phyloP scores from a whole-genome alignment of 2,113 vertebrate genomes.

The Amphiprion ocellaris region DNA sequence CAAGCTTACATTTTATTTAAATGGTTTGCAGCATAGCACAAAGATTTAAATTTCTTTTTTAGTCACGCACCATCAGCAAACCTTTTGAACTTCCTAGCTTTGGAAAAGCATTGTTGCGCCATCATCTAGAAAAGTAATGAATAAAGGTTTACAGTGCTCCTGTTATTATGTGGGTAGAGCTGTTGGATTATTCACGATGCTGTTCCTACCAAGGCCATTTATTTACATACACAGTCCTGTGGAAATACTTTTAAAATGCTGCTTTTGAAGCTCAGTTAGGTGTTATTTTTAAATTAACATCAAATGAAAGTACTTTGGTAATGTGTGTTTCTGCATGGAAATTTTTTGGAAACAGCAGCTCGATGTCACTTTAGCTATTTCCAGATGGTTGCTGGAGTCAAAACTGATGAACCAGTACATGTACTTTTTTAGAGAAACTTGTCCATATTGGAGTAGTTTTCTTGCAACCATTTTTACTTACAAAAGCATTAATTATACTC shows the following conservation, averaged over 20 bases:
- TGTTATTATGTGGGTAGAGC: slow-evolving; percentile 7
- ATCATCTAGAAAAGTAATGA: slow-evolving; percentile 17
- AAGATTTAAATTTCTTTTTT: background rate
- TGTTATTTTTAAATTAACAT: background rate
- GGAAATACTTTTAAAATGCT: slow-evolving; percentile 11
- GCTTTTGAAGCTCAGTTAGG: slow-evolving; percentile 1
- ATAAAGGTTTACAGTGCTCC: slow-evolving; percentile 9
- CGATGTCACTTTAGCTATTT: too few species aligned
- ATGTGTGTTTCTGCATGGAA: too few species aligned
- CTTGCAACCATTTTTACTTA: too few species aligned
- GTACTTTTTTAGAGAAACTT: too few species aligned
- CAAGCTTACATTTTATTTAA: slow-evolving; percentile 27
- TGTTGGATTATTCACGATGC: slow-evolving; percentile 20
- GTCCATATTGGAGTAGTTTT: too few species aligned
- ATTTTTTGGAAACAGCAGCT: too few species aligned
- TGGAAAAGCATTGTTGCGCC: slow-evolving; percentile 14
- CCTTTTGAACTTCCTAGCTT: slow-evolving; percentile 7
- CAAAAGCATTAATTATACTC: too few species aligned
- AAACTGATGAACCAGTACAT: too few species aligned
- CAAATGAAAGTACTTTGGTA: too few species aligned
- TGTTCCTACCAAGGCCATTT: slow-evolving; percentile 23
- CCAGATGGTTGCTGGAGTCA: too few species aligned
- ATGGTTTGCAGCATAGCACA: background rate
- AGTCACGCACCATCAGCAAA: background rate
- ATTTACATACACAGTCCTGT: slow-evolving; percentile 11